A percentile compares a stretch with the other conserved stretches of the same genome.
Conservation (phyloP, 2,113 vertebrate species). For the Anolis sagrei region DNA sequence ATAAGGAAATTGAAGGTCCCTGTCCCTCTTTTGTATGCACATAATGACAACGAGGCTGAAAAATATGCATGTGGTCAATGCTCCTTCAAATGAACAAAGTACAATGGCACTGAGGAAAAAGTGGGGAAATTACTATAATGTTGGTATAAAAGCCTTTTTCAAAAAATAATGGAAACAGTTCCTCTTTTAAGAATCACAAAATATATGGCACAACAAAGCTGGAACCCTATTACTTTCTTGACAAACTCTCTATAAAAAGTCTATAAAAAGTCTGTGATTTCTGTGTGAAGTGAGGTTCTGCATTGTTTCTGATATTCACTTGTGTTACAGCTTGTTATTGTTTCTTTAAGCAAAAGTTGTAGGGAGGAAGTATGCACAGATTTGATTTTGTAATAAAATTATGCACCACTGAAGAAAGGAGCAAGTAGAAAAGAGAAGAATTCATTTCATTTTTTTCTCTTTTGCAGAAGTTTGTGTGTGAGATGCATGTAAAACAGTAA, state of each 20-base stretch:
- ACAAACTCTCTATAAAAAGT: neutral
- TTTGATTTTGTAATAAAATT: constrained; percentile 14
- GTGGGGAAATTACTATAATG: neutral
- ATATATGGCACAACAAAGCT: neutral
- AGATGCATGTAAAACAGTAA: neutral
- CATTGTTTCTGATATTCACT: constrained; percentile 15
- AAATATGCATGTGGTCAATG: neutral
- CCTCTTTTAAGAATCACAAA: neutral
- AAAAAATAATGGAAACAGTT: neutral
- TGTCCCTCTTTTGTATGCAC: too few species aligned
- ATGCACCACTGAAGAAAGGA: neutral
- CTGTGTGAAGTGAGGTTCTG: neutral
- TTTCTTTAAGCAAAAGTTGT: neutral
- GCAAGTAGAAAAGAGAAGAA: constrained; percentile 3
- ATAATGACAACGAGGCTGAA: neutral
- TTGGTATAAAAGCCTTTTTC: neutral
- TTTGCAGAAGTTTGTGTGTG: neutral
- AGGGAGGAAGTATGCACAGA: neutral
- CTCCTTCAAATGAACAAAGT: neutral
- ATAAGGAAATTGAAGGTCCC: neutral
- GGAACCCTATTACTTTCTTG: neutral
- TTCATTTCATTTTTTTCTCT: neutral
- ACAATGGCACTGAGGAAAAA: neutral
- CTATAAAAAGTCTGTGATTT: neutral
- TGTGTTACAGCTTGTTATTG: neutral